Base-by-base conservation (phyloP, 2,888 invertebrate species). In the Leucophenga montana region DNA sequence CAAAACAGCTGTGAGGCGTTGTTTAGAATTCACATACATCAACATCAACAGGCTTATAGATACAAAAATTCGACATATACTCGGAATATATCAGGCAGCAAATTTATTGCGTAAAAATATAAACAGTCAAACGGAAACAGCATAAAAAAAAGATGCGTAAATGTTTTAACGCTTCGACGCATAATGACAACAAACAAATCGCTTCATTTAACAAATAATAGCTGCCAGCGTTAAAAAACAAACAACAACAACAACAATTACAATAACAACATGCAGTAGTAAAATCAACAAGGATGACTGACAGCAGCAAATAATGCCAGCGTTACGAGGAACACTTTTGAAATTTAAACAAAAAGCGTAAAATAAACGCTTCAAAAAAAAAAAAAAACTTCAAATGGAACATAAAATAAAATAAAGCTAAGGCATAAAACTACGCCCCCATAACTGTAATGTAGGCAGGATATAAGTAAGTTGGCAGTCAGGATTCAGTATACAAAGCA, bases 161-260 rank as follows among this genome's bases (percentile, higher is more conserved):
- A 80, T 82, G 81, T 85, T 85, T 85, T 85, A 85, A 86, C 83
- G 85, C 86, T 82, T 74, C 79, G 80, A 69, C 77, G 84, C 80
- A 79, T 83, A 82, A 85, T 79, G 82, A 77, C 82, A 85, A 85
- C 86, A 85, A 83, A 84, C 81, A 82, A 85, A 78, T 80, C 83
- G 86, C 85, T 85, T 85, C 86, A 85, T 85, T 85, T 85, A 85
- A 83, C 85, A 85, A 84, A 86, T 85, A 85, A 86, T 85, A 83
- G 82, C 86, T 85, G 84, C 73, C 77, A 84, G 85, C 76, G 75
- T 74, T 71, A 73, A 75, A 79, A 76, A 77, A 68, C 75, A 76
- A 72, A 72, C 70, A n/a, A 71, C 33, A 54, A 59, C 27, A 70
- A 53, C 62, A 75, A 67, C 62, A 73, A 62, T 44, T 69, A 68